phyloP scores from a whole-genome alignment of 2,888 invertebrate genomes.

The Selenia dentaria region DNA sequence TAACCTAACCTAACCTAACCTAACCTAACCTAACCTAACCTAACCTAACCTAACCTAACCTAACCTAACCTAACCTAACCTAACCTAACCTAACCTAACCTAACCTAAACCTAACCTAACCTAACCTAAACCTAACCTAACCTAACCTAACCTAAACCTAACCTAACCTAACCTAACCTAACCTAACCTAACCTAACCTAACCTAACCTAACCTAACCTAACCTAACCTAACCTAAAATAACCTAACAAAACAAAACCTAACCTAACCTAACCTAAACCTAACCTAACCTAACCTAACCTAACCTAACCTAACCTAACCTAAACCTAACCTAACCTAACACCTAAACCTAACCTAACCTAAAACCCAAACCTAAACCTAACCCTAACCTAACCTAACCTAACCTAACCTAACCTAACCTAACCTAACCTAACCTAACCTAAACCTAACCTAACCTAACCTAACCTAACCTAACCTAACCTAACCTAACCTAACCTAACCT shows the following conservation, averaged over 20 bases:
- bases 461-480: slow-evolving; percentile 33
- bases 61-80: slow-evolving; percentile 33
- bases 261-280: slow-evolving; percentile 35
- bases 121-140: slow-evolving; percentile 18
- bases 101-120: slow-evolving; percentile 23
- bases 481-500: slow-evolving; percentile 33
- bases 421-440: slow-evolving; percentile 37
- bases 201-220: slow-evolving; percentile 30
- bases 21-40: slow-evolving; percentile 17
- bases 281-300: slow-evolving; percentile 33
- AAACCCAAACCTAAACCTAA: slow-evolving; percentile 27
- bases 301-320: slow-evolving; percentile 35
- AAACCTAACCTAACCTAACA: slow-evolving; percentile 30
- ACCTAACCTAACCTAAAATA: slow-evolving; percentile 35
- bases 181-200: slow-evolving; percentile 28
- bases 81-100: slow-evolving; percentile 28
- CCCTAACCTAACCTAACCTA: slow-evolving; percentile 13
- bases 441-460: slow-evolving; percentile 36
- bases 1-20: slow-evolving; percentile 26
- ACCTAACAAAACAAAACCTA: slow-evolving; percentile 36
- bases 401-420: slow-evolving; percentile 34
- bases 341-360: slow-evolving; percentile 31
- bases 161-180: slow-evolving; percentile 23
- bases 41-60: slow-evolving; percentile 28
- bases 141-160: slow-evolving; percentile 21